phyloP scores from a whole-genome alignment of 1,140 invertebrate species.

The Onthophagus taurus region DNA sequence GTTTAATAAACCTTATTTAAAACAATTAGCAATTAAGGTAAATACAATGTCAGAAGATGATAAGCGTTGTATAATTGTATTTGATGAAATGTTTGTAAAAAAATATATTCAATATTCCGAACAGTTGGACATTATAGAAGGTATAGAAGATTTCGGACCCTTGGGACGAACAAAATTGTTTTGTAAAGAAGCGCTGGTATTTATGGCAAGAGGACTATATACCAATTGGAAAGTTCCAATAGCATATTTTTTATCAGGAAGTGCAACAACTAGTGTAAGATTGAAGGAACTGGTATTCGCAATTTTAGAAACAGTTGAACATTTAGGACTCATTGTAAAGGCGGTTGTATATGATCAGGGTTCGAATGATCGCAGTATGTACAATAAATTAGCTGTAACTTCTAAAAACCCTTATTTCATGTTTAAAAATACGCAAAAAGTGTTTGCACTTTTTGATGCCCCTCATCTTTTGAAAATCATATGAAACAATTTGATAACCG shows the following conservation, averaged over 20 bases:
- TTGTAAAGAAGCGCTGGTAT: constrained; percentile 10
- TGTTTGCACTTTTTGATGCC: constrained; percentile 8
- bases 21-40: constrained; percentile 5
- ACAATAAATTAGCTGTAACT: not conserved
- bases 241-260: constrained; percentile 8
- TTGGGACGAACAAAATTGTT: constrained; percentile 1
- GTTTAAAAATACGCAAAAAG: not conserved
- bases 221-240: constrained; percentile 4
- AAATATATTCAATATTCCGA: constrained; percentile 5
- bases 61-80: constrained; percentile 9
- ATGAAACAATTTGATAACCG: constrained; percentile 5
- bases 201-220: constrained; percentile 9
- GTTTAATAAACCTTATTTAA: too few relatives aligned
- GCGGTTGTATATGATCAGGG: constrained; percentile 8
- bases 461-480: constrained; percentile 9
- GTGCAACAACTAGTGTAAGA: not conserved
- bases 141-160: constrained; percentile 14
- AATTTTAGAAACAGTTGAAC: not conserved
- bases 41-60: constrained; percentile 1
- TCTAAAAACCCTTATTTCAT: constrained; percentile 9
- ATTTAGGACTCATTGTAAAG: constrained; percentile 1
- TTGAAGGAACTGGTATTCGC: not conserved
- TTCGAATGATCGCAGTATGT: constrained; percentile 2
- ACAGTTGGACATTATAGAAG: constrained; percentile 9
- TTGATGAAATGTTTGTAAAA: constrained; percentile 13